phyloP scores from a whole-genome alignment of 1,140 invertebrate genomes.

The Cotesia vestalis region DNA sequence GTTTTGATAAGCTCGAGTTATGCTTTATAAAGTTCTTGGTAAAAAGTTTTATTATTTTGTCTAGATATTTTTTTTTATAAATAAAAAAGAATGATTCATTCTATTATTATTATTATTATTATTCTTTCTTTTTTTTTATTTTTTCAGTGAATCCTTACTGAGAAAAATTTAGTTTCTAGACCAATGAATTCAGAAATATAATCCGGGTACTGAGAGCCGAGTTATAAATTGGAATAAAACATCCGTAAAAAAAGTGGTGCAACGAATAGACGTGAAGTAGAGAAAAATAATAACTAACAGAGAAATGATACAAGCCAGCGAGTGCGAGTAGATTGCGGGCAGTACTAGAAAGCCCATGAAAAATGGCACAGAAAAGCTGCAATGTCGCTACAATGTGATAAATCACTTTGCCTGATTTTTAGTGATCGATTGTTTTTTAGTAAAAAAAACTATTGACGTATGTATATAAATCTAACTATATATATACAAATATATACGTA shows the following conservation, averaged over 20 bases:
- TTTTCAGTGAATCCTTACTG: too few species aligned
- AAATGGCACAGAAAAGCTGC: slow-evolving; percentile 26
- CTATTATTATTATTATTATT: too few species aligned
- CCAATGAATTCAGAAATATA: slow-evolving; percentile 8
- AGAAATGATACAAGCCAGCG: slow-evolving; percentile 18
- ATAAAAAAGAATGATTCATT: too few species aligned
- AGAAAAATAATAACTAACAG: slow-evolving; percentile 13
- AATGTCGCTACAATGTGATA: neutral
- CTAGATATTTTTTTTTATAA: too few species aligned
- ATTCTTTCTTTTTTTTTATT: too few species aligned
- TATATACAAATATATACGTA: neutral
- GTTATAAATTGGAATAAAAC: slow-evolving; percentile 18
- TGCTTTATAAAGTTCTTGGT: too few species aligned
- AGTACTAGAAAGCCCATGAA: slow-evolving; percentile 16
- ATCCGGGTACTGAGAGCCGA: neutral
- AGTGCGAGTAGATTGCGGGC: neutral
- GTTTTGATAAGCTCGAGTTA: too few species aligned
- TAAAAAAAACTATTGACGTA: neutral
- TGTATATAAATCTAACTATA: neutral
- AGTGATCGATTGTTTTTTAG: slow-evolving; percentile 17
- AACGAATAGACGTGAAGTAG: neutral
- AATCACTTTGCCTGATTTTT: slow-evolving; percentile 17
- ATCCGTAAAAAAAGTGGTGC: neutral
- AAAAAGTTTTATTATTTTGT: too few species aligned
- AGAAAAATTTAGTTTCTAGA: too few species aligned